Evolutionary conservation across 2,797 vertebrate species (phyloP).

Genomic region (Poeciliopsis paucimaculata): DNA sequence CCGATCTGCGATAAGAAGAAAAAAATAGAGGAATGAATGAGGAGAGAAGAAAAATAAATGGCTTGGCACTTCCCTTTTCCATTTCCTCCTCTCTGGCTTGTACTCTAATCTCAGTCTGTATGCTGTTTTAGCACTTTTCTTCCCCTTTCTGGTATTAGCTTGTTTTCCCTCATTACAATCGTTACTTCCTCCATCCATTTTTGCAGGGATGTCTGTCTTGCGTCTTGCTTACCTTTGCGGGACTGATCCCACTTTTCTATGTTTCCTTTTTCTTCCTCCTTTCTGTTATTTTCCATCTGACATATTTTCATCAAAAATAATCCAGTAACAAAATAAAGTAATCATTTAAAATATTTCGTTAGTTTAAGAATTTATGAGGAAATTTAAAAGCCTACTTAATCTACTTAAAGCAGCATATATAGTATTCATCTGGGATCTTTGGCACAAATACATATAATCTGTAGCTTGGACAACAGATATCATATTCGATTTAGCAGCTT

Average conservation of each 20-base stretch:
- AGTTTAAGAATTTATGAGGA: neutral
- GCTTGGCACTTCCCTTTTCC: conserved; percentile 48
- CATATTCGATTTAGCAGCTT: neutral
- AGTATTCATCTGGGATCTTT: neutral
- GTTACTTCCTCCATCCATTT: conserved; percentile 38
- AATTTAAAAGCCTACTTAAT: neutral
- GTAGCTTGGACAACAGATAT: neutral
- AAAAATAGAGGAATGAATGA: conserved; percentile 56
- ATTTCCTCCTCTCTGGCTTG: conserved; percentile 48
- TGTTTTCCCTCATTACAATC: conserved; percentile 51
- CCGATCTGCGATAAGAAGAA: conserved; percentile 58
- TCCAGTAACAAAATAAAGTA: neutral
- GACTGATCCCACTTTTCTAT: neutral
- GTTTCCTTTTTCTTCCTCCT: neutral
- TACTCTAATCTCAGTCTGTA: conserved; percentile 61
- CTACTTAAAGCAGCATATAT: too few relatives aligned
- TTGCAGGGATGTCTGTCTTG: conserved; percentile 14
- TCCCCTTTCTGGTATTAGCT: conserved; percentile 39
- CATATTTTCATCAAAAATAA: neutral
- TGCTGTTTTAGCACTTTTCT: conserved; percentile 59
- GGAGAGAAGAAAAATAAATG: conserved; percentile 54
- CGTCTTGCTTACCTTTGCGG: conserved; percentile 12
- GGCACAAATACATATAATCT: neutral
- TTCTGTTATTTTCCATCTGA: conserved; percentile 2
- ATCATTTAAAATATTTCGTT: neutral